A percentile compares a stretch with the other conserved stretches of the same genome.
These are phyloP conservation scores for Prunella himalayana DNA, from an alignment of 2,113 vertebrate species.

Conservation along the genomic window DNA sequence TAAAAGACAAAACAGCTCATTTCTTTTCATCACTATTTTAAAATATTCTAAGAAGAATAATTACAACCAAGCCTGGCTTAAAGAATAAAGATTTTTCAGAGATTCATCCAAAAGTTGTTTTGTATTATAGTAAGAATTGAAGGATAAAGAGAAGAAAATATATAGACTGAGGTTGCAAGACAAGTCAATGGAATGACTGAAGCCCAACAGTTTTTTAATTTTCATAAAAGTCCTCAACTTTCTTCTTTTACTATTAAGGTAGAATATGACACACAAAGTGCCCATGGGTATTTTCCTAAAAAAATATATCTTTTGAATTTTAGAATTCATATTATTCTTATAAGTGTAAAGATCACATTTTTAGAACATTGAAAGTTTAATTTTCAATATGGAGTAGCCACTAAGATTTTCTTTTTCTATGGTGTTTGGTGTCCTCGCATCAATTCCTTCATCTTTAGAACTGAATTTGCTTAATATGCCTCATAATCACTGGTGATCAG, in stretches of 20 bases:
- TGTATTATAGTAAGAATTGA: not conserved
- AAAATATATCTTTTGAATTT: not conserved
- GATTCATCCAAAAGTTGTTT: not conserved
- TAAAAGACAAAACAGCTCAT: not conserved
- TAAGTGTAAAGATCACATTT: not conserved
- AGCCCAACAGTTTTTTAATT: not conserved
- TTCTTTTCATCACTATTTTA: not conserved
- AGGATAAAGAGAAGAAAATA: not conserved
- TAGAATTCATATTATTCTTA: not conserved
- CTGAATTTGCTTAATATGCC: not conserved
- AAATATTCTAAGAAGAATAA: not conserved
- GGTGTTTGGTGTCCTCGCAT: not conserved
- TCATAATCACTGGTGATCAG: not conserved
- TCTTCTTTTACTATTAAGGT: not conserved
- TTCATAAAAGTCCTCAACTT: not conserved
- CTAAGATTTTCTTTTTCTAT: not conserved
- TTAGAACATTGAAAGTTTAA: not conserved
- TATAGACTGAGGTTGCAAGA: not conserved
- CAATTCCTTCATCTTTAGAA: not conserved
- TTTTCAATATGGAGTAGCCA: not conserved
- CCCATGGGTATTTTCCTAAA: not conserved
- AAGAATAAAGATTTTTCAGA: not conserved
- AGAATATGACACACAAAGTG: not conserved
- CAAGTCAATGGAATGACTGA: not conserved
- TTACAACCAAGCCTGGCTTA: not conserved